Percentiles rank a stretch among this genome's conserved stretches.
These are phyloP conservation scores for Athene noctua DNA, from an alignment of 2,113 vertebrate species.

Conservation along the genomic window DNA sequence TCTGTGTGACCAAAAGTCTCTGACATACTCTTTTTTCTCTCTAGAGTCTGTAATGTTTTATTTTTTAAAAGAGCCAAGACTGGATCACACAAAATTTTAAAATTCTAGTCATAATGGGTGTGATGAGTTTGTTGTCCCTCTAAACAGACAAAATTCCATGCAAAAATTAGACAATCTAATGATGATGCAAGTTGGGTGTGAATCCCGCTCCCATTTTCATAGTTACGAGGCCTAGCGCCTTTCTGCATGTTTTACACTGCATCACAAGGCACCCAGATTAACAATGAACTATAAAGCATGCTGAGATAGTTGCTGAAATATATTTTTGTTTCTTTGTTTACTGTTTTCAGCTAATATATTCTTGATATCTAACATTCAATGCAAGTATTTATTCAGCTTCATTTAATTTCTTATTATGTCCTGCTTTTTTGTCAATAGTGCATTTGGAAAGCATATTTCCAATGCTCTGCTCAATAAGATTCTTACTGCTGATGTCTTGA, in stretches of 20 bases:
- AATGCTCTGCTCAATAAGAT: slow-evolving; percentile 12
- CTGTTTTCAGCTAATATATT: slow-evolving; percentile 50
- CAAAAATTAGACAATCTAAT: background rate
- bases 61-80: background rate
- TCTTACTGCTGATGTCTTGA: slow-evolving; percentile 35
- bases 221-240: background rate
- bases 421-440: slow-evolving; percentile 64
- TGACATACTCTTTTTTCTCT: background rate
- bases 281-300: background rate
- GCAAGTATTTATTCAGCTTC: slow-evolving; percentile 72
- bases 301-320: background rate
- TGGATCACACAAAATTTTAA: background rate
- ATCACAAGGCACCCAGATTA: background rate
- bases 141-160: background rate
- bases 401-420: slow-evolving; percentile 71
- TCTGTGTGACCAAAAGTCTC: background rate
- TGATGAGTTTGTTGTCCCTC: background rate
- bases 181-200: background rate
- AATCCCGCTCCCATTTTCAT: background rate
- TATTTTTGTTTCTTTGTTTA: background rate
- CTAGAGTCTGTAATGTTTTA: background rate
- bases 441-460: slow-evolving; percentile 56
- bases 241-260: background rate
- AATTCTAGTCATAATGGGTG: background rate
- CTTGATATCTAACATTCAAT: slow-evolving; percentile 9